Conservation (phyloP, 2,888 invertebrate genomes). For the Volucella inflata region DNA sequence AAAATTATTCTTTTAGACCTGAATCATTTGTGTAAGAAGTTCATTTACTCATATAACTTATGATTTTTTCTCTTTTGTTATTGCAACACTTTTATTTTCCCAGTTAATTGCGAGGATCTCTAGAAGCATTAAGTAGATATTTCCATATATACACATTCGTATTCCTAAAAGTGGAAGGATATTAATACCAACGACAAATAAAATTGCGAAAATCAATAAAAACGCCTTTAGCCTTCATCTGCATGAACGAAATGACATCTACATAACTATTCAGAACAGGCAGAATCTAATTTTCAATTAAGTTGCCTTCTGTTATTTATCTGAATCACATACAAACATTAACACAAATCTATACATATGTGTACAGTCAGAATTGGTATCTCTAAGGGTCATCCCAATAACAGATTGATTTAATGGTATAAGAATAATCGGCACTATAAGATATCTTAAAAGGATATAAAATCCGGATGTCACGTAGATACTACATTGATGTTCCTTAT, state of each 20-base stretch:
- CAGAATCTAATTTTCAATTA: slow-evolving; percentile 62
- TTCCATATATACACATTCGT: too few species aligned
- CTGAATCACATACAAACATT: slow-evolving; percentile 11
- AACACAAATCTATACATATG: neutral
- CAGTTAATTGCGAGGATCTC: too few species aligned
- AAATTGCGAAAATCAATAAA: neutral
- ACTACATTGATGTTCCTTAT: neutral
- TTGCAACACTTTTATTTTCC: too few species aligned
- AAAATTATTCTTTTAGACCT: too few species aligned
- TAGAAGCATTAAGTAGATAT: too few species aligned
- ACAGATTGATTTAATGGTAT: slow-evolving; percentile 40
- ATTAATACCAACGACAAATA: too few species aligned
- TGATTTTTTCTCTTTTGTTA: too few species aligned
- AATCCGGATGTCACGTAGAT: slow-evolving; percentile 39
- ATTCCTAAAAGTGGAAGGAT: too few species aligned
- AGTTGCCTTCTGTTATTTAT: slow-evolving; percentile 64
- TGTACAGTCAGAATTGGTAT: slow-evolving; percentile 23
- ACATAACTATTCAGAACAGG: slow-evolving; percentile 41
- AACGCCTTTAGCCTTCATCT: slow-evolving; percentile 11
- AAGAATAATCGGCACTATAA: slow-evolving; percentile 42
- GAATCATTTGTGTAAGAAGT: too few species aligned
- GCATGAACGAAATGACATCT: slow-evolving; percentile 26
- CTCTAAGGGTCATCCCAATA: neutral
- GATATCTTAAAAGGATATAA: slow-evolving; percentile 8
- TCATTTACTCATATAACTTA: too few species aligned